Conservation (phyloP, 1,140 invertebrate species). For the Adoxophyes honmai region DNA sequence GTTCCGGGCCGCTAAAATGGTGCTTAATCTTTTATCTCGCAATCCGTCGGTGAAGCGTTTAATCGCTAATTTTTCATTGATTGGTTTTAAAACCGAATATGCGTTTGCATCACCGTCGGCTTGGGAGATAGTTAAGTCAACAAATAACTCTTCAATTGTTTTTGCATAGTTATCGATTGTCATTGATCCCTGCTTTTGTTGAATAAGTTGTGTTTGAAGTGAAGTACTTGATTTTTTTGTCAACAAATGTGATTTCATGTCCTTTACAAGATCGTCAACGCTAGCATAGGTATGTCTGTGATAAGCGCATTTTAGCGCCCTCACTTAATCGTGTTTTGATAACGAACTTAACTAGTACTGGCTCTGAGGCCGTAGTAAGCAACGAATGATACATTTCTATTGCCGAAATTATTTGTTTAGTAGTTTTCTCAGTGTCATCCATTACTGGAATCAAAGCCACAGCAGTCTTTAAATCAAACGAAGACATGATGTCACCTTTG, state of each 20-base stretch:
- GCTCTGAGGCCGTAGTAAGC: too few relatives aligned
- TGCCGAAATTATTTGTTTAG: too few relatives aligned
- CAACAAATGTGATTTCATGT: neutral
- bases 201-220: neutral
- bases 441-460: too few relatives aligned
- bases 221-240: constrained; percentile 7
- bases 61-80: neutral
- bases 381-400: too few relatives aligned
- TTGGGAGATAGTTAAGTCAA: neutral
- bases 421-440: too few relatives aligned
- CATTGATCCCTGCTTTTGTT: neutral
- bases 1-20: too few relatives aligned
- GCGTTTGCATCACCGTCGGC: neutral
- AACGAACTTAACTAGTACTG: constrained; percentile 2
- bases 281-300: neutral
- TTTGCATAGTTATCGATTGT: neutral
- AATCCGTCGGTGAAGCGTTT: neutral
- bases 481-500: too few relatives aligned
- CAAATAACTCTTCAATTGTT: neutral
- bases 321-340: constrained; percentile 5
- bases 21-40: neutral
- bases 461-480: too few relatives aligned
- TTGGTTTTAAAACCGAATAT: neutral
- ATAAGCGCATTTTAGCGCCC: neutral
- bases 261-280: neutral